Base-by-base conservation (phyloP, 2,888 invertebrate species). In the Machimus atricapillus region DNA sequence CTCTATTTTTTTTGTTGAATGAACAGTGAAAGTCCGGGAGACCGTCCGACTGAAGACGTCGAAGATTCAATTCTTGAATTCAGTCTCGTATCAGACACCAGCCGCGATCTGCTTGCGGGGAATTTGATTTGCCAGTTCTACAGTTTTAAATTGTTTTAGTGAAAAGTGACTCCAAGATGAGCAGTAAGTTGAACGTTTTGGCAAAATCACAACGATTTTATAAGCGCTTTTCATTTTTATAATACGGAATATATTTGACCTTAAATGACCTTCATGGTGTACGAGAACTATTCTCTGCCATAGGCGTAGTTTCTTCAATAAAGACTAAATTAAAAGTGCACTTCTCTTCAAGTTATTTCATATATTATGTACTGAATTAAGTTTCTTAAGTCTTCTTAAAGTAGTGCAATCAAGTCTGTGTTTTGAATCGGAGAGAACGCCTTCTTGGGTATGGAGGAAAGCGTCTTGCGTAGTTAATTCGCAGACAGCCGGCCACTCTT, bases 151-250 rank as follows among this genome's bases (percentile, higher is more conserved):
- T 46, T 46, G 43, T 74, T 74, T 16, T 3, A 85, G 85, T 85
- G 85, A 19, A 58, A 83, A 85, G 85, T 85, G 85, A 85, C 37
- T 85, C 40, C 85, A 85, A 85, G 46, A 85, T 85, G 85, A 85
- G 85, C 74, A 85, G 85, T 85, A 85, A 85, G 85, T 85, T 85
- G 46, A 23, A 43, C 43, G 19, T 27, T 85, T 58, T 66, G 37
- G n/a, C n/a, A 23, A 74, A 43, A 46, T 27, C 73, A 58, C n/a
- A 85, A 46, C 4, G 27, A 43, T 85, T 56, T 85, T 66, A 27
- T 4, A 66, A 27, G 12, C 66, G 66, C 66, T 66, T 66, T 66
- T 66, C n/a, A 66, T 66, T 66, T 66, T 66, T 74, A 43, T 85
- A 85, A 85, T 46, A 73, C 43, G 14, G 43, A 85, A 74, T 43